These are phyloP conservation scores for Nipponacmea schrenckii DNA, from an alignment of 2,888 invertebrate genomes.

Conservation along the genomic window DNA sequence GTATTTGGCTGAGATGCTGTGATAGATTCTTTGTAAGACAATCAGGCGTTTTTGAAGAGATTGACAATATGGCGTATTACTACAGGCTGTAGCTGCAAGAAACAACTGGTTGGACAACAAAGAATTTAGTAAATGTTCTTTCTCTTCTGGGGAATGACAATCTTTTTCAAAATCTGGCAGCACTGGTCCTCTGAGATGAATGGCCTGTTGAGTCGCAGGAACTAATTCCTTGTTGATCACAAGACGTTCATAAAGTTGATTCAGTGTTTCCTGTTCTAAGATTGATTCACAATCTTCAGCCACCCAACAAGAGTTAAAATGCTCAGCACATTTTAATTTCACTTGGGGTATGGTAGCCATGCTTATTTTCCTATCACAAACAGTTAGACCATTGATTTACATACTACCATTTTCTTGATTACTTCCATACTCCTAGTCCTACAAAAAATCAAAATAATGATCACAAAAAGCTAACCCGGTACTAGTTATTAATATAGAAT, in stretches of 20 bases:
- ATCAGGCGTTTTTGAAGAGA: conserved; percentile 72
- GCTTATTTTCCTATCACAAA: too few species aligned
- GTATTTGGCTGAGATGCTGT: conserved; percentile 72
- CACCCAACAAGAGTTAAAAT: conserved; percentile 74
- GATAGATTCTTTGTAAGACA: conserved; percentile 73
- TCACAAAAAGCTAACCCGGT: too few species aligned
- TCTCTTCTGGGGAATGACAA: conserved; percentile 69
- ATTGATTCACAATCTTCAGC: conserved; percentile 72
- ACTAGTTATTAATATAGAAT: too few species aligned
- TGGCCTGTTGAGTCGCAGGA: conserved; percentile 55
- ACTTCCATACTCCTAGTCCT: too few species aligned
- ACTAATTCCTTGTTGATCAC: conserved; percentile 70
- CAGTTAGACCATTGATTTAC: too few species aligned
- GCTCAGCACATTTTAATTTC: conserved; percentile 72
- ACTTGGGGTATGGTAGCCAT: conserved; percentile 34
- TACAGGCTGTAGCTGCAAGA: conserved; percentile 72
- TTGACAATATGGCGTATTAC: conserved; percentile 73
- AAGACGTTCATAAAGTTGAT: conserved; percentile 72
- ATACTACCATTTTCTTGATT: too few species aligned
- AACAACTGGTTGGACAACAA: conserved; percentile 72
- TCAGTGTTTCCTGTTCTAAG: conserved; percentile 71
- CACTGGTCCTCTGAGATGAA: conserved; percentile 62
- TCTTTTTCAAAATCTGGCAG: conserved; percentile 73
- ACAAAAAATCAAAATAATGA: too few species aligned
- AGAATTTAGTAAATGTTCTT: conserved; percentile 72